Evolutionary conservation across 1,140 invertebrate genomes (phyloP).

Genomic region (Muscidifurax raptorellus): DNA sequence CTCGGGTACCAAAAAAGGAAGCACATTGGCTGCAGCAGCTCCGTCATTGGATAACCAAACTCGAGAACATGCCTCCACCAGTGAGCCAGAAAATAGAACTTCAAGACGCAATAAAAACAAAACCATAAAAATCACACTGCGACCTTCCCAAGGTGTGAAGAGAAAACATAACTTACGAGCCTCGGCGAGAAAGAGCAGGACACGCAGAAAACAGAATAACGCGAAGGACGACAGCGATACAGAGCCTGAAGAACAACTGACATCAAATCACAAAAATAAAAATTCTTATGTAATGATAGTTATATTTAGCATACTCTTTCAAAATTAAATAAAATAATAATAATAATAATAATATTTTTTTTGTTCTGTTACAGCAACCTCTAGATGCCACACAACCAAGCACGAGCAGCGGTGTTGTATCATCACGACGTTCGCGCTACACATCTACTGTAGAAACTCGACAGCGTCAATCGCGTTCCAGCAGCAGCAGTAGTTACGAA

Average conservation of each 20-base stretch:
- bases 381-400: constrained; percentile 69
- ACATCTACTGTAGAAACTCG: constrained; percentile 54
- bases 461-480: constrained; percentile 58
- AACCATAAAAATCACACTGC: constrained; percentile 61
- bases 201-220: constrained; percentile 62
- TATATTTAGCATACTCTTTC: neutral
- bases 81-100: constrained; percentile 27
- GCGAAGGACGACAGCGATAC: constrained; percentile 62
- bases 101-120: constrained; percentile 50
- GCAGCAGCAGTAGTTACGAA: constrained; percentile 57
- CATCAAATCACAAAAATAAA: neutral
- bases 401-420: constrained; percentile 69
- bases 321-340: neutral
- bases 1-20: neutral
- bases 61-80: constrained; percentile 47
- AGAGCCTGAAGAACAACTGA: constrained; percentile 57
- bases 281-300: constrained; percentile 33
- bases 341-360: neutral
- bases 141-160: constrained; percentile 61
- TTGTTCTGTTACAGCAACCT: neutral
- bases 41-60: neutral
- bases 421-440: constrained; percentile 62
- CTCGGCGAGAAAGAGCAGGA: constrained; percentile 53
- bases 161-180: constrained; percentile 60
- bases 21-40: neutral